Evolutionary conservation across 2,113 vertebrate genomes (phyloP), one percentile per base, ranked within the genome.

Genomic region (Myotis brandtii): DNA sequence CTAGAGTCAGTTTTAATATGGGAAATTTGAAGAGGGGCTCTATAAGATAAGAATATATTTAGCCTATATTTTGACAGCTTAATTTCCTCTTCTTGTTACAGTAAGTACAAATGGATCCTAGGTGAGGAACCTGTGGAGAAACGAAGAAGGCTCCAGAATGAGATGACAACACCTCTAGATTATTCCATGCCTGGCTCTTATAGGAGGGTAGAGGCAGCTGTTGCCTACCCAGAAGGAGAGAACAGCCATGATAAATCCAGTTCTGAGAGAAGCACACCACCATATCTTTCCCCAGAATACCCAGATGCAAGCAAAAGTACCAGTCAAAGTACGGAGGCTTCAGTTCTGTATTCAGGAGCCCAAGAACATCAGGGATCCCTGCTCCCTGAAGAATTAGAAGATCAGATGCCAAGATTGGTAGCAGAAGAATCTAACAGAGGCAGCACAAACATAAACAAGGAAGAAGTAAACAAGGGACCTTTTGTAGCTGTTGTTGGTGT

Each of bases 81-180:
- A 88, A 91, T 91, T 86, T 84, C 32, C 66, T 92, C 67, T 93
- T 86, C 86, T 82, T 75, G 67, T 97, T 97, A 48, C 93, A 97
- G 96, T 86, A 97, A 97, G 6, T 89, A 94, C 79, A 97, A 96
- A 75, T 85, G 96, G 92, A 87, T 93, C 32, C 40, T 95, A 52
- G 85, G 95, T 89, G 96, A 98, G 59, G 97, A 96, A 91, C 97
- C 96, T 64, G 50, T 93, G 17, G 97, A 96, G 87, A 97, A 98
- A 89, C 66, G 95, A 93, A 97, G 93, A 94, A 89, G 67, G 70
- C 79, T 87, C 21, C 86, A 83, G 72, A 92, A 90, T 54, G 93
- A 80, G 52, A 90, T 27, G 50, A 54, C 77, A 75, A 50, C 89
- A 89, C 89, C 87, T 81, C 69, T 94, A 66, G 96, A 93, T 81